Percentiles rank a stretch among this genome's conserved stretches.
These are phyloP conservation scores for Caranx melampygus DNA, from an alignment of 2,113 vertebrate genomes.

Conservation along the genomic window DNA sequence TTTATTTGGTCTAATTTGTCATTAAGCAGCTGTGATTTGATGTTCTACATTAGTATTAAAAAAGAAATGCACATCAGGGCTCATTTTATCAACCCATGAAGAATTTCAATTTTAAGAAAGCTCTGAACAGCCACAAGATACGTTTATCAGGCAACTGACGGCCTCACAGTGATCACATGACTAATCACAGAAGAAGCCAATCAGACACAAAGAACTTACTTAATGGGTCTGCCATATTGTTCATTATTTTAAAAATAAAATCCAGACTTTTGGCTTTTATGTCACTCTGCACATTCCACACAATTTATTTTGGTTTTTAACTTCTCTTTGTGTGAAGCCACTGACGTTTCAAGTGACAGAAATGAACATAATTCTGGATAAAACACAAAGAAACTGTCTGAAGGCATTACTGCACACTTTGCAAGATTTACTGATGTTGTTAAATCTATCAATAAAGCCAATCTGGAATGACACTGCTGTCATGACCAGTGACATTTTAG, in stretches of 20 bases:
- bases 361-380: neutral
- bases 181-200: neutral
- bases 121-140: neutral
- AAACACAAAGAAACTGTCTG: neutral
- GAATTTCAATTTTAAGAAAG: neutral
- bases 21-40: neutral
- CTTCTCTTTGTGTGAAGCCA: neutral
- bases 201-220: neutral
- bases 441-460: no score
- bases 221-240: neutral
- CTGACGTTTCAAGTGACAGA: no score
- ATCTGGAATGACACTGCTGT: no score
- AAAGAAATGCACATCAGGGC: neutral
- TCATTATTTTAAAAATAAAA: neutral
- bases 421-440: neutral
- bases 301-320: neutral
- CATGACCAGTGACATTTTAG: no score
- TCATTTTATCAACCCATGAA: neutral
- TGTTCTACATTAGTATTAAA: neutral
- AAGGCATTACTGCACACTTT: neutral
- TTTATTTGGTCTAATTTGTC: neutral
- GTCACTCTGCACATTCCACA: neutral
- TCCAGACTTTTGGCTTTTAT: neutral
- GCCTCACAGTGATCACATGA: conserved; percentile 22
- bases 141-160: neutral